Evolutionary conservation across 2,113 vertebrate species (phyloP).

Genomic region (Bettongia penicillata): DNA sequence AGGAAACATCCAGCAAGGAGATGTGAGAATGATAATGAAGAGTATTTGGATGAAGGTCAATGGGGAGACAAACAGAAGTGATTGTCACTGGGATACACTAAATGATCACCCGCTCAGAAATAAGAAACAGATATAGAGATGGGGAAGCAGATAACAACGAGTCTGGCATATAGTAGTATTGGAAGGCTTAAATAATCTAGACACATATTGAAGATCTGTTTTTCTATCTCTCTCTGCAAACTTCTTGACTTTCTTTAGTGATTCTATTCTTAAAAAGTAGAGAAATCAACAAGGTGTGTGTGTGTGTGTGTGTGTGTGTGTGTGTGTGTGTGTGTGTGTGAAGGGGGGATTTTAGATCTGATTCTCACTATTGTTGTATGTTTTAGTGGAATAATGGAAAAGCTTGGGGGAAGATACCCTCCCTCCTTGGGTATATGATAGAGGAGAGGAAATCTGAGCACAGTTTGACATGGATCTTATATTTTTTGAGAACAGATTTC

Average conservation of each 20-base stretch:
- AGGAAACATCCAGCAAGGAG: neutral
- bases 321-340: too few species aligned
- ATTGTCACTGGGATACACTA: neutral
- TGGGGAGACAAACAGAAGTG: neutral
- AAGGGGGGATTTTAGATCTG: neutral
- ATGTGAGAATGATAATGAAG: neutral
- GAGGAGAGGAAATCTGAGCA: neutral
- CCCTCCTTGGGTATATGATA: neutral
- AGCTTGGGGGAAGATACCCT: neutral
- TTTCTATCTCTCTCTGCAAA: neutral
- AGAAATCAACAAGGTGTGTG: neutral
- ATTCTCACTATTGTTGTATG: neutral
- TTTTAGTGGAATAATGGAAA: neutral
- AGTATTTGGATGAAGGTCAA: neutral
- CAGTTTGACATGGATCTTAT: neutral
- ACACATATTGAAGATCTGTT: neutral
- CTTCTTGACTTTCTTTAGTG: neutral
- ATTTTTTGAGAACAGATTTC: neutral
- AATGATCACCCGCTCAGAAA: neutral
- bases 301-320: too few species aligned
- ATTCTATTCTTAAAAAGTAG: neutral
- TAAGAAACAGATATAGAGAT: neutral
- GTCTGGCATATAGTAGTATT: neutral
- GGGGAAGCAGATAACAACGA: neutral
- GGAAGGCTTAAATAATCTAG: neutral